A percentile compares a stretch with the other conserved stretches of the same genome.
phyloP scores from a whole-genome alignment of 1,140 invertebrate genomes.

The Nymphalis io region DNA sequence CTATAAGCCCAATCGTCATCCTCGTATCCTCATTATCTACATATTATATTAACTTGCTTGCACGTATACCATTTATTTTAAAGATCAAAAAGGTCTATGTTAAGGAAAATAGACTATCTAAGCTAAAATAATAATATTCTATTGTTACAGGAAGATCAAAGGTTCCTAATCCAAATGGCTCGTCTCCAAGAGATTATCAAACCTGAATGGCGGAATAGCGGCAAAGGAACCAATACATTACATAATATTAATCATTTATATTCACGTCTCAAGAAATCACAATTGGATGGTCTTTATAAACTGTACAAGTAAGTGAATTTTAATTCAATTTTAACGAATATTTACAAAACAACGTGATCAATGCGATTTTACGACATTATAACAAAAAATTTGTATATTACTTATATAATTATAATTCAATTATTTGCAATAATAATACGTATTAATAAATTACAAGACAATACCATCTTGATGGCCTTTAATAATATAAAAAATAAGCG shows the following conservation, averaged over 20 bases:
- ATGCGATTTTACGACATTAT: no score
- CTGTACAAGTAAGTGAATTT: constrained; percentile 86
- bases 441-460: neutral
- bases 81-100: no score
- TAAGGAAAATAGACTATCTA: no score
- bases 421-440: neutral
- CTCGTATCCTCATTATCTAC: no score
- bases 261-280: constrained; percentile 86
- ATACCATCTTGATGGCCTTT: neutral
- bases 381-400: no score
- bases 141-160: constrained; percentile 87
- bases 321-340: neutral
- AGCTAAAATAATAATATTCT: no score
- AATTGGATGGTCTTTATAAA: constrained; percentile 88
- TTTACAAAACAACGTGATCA: no score
- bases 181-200: constrained; percentile 88
- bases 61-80: no score
- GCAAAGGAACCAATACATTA: constrained; percentile 86
- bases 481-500: neutral
- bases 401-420: no score
- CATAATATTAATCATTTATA: constrained; percentile 88
- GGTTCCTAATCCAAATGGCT: constrained; percentile 89
- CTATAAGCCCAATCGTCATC: no score
- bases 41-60: no score
- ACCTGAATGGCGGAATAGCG: constrained; percentile 91